Evolutionary conservation across 2,797 vertebrate genomes (phyloP).

Genomic region (Tapera naevia): DNA sequence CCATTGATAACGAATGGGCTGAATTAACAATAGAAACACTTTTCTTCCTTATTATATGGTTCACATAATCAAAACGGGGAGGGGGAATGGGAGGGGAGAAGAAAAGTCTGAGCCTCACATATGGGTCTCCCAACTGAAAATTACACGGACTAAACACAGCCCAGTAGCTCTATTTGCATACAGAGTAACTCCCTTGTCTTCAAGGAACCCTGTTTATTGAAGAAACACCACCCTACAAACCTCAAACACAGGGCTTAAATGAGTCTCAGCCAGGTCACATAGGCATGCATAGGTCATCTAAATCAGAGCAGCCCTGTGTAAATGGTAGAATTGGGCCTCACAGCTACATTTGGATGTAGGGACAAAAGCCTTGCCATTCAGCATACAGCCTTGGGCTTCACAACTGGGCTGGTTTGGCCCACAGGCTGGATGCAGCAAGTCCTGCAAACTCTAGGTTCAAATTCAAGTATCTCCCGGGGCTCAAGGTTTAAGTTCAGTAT

Average conservation of each 20-base stretch:
- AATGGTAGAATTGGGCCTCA: neutral
- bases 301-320: neutral
- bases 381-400: neutral
- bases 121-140: neutral
- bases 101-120: neutral
- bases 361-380: neutral
- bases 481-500: neutral
- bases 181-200: neutral
- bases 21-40: conserved; percentile 55
- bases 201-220: neutral
- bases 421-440: neutral
- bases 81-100: neutral
- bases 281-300: neutral
- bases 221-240: neutral
- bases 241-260: neutral
- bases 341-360: neutral
- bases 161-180: neutral
- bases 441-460: neutral
- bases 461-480: neutral
- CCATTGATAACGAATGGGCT: conserved; percentile 49
- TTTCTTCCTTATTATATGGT: conserved; percentile 30
- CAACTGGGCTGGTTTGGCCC: neutral
- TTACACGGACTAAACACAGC: neutral
- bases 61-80: neutral
- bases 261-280: neutral